Conservation (phyloP, 1,140 invertebrate species). For the Helicorthomorpha holstii region DNA sequence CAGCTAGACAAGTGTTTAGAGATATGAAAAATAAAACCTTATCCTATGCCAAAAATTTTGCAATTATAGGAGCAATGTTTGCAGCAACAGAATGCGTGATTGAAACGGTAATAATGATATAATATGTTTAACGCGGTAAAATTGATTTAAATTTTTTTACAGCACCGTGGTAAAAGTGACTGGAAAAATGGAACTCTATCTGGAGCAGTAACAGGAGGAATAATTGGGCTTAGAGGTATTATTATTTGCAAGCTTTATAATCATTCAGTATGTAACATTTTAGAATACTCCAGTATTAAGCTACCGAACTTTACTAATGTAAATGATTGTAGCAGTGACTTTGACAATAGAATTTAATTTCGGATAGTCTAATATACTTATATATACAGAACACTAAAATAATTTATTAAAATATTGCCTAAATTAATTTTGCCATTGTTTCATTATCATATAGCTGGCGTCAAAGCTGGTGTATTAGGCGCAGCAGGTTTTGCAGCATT, state of each 20-base stretch:
- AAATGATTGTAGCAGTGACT: no score
- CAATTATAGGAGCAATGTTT: conserved; percentile 80
- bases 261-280: no score
- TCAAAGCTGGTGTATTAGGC: conserved; percentile 79
- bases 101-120: conserved; percentile 48
- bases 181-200: conserved; percentile 93
- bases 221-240: conserved; percentile 91
- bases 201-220: conserved; percentile 77
- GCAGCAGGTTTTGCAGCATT: conserved; percentile 91
- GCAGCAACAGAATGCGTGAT: conserved; percentile 81
- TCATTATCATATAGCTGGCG: conserved; percentile 54
- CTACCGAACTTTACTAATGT: no score
- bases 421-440: conserved; percentile 6
- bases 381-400: no score
- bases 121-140: conserved; percentile 4
- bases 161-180: conserved; percentile 81
- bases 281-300: no score
- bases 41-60: conserved; percentile 95
- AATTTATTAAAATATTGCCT: not conserved
- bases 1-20: conserved; percentile 57
- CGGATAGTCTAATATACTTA: no score
- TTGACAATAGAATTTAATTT: no score
- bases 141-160: conserved; percentile 12
- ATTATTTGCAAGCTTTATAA: no score
- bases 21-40: conserved; percentile 85